Base-by-base conservation (phyloP, 2,113 vertebrate species). In the Leptocoma aspasia region DNA sequence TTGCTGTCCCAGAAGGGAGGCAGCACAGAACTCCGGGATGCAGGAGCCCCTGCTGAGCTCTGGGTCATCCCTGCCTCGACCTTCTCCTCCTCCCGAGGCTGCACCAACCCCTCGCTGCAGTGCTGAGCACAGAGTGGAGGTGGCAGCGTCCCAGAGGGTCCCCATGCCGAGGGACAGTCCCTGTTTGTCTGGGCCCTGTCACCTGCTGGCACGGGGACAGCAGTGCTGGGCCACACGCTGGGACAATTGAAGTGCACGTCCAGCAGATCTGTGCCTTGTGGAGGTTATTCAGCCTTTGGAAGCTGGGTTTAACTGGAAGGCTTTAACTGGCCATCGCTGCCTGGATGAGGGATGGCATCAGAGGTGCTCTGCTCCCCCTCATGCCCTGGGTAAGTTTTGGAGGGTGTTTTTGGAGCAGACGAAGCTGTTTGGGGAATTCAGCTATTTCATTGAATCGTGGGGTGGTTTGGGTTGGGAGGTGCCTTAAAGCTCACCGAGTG, bases 211-310 rank as follows among this genome's bases (percentile, higher is more conserved):
- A 5, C 2, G 8, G 56, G 87, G 84, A 21, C 54, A 9, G 95
- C 75, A 6, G 82, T 0, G 9, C 57, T n/a, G 9, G 12, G 39
- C 39, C 59, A 7, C 3, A 0, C 22, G 0, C 86, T 9, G 78
- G 11, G 22, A 88, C 9, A 71, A 86, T 70, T 1, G 87, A 92
- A 83, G 9, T 69, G 95, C 94, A 8, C 3, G 3, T 64, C 35
- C 6, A 80, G 95, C 90, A 86, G 9, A 44, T 89, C 72, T 20
- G 81, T 0, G 24, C 24, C 68, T 44, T 1, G 54, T 8, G 77
- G 4, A 33, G 77, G 33, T 19, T 2, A 37, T 89, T 24, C 64
- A 56, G 81, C 39, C 80, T 80, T 33, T 71, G 80, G 27, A 35
- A 35, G 35, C 4, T 0, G 23, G 86, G 33, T 44, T 85, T 57